A percentile compares a stretch with the other conserved stretches of the same genome.
Conservation (phyloP, 2,113 vertebrate genomes). For the Hippocampus zosterae region DNA sequence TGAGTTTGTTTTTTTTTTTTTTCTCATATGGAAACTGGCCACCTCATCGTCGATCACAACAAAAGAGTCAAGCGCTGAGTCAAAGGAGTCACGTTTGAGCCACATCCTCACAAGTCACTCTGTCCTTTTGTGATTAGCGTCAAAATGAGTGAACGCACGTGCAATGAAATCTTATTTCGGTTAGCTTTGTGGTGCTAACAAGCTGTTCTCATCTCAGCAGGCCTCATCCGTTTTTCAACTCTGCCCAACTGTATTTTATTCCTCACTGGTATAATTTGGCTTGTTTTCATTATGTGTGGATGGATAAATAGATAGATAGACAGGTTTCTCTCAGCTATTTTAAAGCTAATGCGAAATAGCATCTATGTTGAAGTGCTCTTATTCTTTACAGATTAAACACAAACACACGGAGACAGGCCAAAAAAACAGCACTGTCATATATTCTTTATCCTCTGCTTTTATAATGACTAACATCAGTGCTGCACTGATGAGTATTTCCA, state of each 20-base stretch:
- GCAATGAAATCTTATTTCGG: background rate
- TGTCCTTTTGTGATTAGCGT: constrained; percentile 37
- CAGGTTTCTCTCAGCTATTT: too few species aligned
- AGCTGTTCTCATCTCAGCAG: background rate
- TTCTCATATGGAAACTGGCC: constrained; percentile 38
- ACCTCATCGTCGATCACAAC: constrained; percentile 50
- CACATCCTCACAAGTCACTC: constrained; percentile 48
- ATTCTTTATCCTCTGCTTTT: too few species aligned
- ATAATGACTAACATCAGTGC: too few species aligned
- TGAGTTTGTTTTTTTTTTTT: background rate
- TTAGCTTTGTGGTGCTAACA: background rate
- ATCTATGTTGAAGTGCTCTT: too few species aligned
- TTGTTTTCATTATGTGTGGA: background rate
- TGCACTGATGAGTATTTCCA: too few species aligned
- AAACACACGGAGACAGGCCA: too few species aligned
- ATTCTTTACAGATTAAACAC: too few species aligned
- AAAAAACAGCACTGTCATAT: too few species aligned
- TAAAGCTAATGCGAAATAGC: too few species aligned
- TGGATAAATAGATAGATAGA: too few species aligned
- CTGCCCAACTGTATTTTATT: background rate
- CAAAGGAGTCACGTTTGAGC: constrained; percentile 44
- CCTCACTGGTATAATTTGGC: background rate
- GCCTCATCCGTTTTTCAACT: background rate
- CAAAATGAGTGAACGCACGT: constrained; percentile 20
- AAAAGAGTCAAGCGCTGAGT: constrained; percentile 53